These are phyloP conservation scores for Lamprotornis superbus DNA, from an alignment of 2,113 vertebrate genomes.

Conservation along the genomic window DNA sequence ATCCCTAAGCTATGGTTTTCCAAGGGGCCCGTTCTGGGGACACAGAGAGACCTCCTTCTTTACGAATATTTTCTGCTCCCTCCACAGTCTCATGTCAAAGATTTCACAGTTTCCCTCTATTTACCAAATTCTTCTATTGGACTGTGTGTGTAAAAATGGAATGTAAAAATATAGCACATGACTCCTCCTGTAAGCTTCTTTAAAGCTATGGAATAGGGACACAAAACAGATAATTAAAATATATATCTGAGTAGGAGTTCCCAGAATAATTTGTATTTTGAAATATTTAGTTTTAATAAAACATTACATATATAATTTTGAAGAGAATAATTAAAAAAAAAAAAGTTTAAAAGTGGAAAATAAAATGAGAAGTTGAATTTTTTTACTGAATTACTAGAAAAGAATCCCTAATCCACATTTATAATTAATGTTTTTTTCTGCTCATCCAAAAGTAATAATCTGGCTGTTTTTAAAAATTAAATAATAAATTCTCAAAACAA, in stretches of 20 bases:
- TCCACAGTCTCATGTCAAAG: not conserved
- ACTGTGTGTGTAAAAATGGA: not conserved
- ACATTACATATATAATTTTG: not conserved
- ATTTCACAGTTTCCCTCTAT: not conserved
- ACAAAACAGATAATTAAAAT: not conserved
- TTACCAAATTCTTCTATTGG: not conserved
- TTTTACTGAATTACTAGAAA: not conserved
- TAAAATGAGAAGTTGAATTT: not conserved
- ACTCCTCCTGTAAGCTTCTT: not conserved
- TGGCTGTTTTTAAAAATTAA: not conserved
- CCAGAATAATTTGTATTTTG: not conserved
- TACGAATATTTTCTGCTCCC: too few species aligned
- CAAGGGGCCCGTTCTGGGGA: too few species aligned
- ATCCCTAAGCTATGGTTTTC: too few species aligned
- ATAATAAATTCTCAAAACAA: not conserved
- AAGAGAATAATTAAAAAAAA: not conserved
- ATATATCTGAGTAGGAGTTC: not conserved
- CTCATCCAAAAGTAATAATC: not conserved
- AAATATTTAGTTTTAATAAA: not conserved
- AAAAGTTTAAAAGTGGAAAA: not conserved
- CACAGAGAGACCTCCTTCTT: too few species aligned
- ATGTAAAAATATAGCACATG: not conserved
- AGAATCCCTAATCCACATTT: not conserved
- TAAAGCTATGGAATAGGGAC: not conserved
- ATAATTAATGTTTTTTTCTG: not conserved